Evolutionary conservation across 1,140 invertebrate genomes (phyloP), one percentile per base, ranked within the genome.

Genomic region (Trinorchestia longiramus): DNA sequence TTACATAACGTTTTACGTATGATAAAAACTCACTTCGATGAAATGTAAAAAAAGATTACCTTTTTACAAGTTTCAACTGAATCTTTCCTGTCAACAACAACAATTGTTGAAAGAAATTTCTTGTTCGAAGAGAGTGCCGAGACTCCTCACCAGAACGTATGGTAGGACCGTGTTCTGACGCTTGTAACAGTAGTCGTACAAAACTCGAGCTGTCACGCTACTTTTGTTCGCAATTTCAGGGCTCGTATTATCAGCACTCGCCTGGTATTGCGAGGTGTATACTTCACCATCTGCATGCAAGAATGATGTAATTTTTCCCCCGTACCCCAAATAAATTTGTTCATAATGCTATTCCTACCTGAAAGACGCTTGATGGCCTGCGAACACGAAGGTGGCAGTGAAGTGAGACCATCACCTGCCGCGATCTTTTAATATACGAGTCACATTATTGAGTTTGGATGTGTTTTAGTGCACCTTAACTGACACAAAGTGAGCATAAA

Each of bases 401-500:
- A 44, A 17, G 44, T 44, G 92, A 45, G 92, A 3, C 44, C 92
- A 47, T 94, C 92, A 94, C 92, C 92, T 94, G 44, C 43, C 92
- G 43, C 92, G 41, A 43, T 47, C 44, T 94, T 94, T 94, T 94
- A 94, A 94, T 45, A 94, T 94, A 94, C 92, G 44, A 94, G 92
- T 45, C 43, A 45, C 40, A 94, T 94, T 94, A 94, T 94, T 94
- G 92, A 94, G 92, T 94, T 45, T 43, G 92, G 44, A 94, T 44
- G 92, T 94, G 92, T 94, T 94, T 94, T 94, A 94, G 92, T 94
- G 92, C 92, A 45, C 92, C 92, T 43, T 43, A 43, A 45, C 92
- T 94, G 92, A 94, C 92, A 45, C 40, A 45, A 94, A 94, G 92
- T 47, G 92, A 94, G 92, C 92, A 94, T 94, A 94, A 94, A 94